These are phyloP conservation scores for Anser brachyrhynchus DNA, from an alignment of 2,113 vertebrate species.

Conservation along the genomic window DNA sequence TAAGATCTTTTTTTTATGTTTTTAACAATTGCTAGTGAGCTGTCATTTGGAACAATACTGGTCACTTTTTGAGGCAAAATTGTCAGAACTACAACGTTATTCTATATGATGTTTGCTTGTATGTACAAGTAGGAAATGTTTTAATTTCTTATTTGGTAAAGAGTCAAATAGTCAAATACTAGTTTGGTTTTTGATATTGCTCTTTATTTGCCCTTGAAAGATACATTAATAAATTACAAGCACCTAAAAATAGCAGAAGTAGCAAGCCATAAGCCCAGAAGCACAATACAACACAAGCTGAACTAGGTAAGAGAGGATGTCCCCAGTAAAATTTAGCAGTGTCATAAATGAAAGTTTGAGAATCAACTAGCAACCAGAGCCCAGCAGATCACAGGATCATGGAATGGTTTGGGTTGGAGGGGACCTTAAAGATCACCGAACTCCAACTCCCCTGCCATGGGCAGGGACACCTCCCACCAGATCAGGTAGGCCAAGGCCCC, in stretches of 20 bases:
- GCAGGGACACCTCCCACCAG: too few relatives aligned
- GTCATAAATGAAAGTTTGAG: background rate
- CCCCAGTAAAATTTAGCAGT: background rate
- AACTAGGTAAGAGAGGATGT: background rate
- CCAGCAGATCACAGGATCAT: too few relatives aligned
- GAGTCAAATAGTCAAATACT: background rate
- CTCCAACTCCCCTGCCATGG: too few relatives aligned
- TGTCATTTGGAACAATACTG: background rate
- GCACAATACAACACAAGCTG: background rate
- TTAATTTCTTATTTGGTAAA: background rate
- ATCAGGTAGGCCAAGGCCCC: too few relatives aligned
- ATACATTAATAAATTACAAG: conserved; percentile 61
- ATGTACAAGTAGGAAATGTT: background rate
- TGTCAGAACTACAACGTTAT: background rate
- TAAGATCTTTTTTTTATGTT: background rate
- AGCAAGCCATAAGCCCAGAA: background rate
- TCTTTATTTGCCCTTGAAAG: conserved; percentile 68
- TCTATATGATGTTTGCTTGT: background rate
- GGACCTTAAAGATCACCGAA: too few relatives aligned
- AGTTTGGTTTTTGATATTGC: conserved; percentile 44
- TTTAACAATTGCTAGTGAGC: background rate
- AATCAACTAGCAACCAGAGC: background rate
- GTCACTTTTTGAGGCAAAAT: background rate
- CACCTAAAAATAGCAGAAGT: conserved; percentile 3
- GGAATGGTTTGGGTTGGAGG: too few relatives aligned